These are phyloP conservation scores for Acanthosepion esculentum DNA, from an alignment of 2,888 invertebrate genomes.

Conservation along the genomic window DNA sequence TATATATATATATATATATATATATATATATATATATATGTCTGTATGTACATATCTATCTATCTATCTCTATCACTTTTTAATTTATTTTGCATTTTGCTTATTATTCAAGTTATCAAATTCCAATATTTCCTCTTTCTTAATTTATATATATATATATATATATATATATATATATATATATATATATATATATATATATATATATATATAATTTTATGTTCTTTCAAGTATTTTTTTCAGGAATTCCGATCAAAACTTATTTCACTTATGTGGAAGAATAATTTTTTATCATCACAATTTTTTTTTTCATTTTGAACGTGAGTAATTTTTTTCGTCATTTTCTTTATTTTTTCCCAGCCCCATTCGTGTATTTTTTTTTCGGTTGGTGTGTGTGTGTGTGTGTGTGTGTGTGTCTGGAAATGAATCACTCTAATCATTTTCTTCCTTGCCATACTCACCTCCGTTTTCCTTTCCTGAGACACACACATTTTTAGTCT, in stretches of 20 bases:
- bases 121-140: no score
- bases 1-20: no score
- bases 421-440: constrained; percentile 33
- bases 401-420: not conserved
- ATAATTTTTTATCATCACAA: not conserved
- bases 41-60: no score
- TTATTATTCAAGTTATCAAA: no score
- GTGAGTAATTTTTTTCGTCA: not conserved
- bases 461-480: not conserved
- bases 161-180: constrained; percentile 33
- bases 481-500: not conserved
- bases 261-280: not conserved
- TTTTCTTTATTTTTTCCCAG: not conserved
- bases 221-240: no score
- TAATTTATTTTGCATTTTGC: no score
- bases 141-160: not conserved
- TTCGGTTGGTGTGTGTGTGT: not conserved
- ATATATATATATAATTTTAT: no score
- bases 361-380: not conserved
- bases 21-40: no score
- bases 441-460: not conserved
- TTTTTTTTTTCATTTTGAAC: not conserved
- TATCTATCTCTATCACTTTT: no score
- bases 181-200: not conserved
- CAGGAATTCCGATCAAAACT: not conserved